These are phyloP conservation scores for Dinomys branickii DNA, from an alignment of 2,113 vertebrate genomes.

Conservation along the genomic window DNA sequence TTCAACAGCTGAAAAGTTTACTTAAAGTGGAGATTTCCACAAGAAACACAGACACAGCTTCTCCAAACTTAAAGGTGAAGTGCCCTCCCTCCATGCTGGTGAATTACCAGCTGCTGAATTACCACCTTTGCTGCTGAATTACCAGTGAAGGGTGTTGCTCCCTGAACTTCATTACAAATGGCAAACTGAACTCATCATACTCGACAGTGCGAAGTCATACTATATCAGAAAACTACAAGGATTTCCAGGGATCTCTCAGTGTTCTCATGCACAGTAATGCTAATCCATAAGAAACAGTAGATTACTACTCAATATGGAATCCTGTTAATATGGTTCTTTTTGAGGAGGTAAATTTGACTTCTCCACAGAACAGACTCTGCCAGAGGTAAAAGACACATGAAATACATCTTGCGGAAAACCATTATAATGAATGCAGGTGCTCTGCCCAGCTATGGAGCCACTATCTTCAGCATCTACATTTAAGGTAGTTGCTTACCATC, in stretches of 20 bases:
- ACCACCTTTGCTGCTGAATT: background rate
- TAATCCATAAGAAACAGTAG: background rate
- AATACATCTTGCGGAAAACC: background rate
- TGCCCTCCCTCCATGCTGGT: background rate
- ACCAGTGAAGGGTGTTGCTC: background rate
- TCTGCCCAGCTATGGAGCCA: background rate
- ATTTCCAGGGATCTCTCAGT: background rate
- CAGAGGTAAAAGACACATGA: background rate
- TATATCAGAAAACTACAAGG: background rate
- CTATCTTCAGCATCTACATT: background rate
- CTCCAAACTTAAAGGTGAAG: background rate
- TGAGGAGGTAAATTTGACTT: background rate
- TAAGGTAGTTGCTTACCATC: background rate
- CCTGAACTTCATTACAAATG: background rate
- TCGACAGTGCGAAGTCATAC: background rate
- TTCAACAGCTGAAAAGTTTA: background rate
- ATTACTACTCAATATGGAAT: background rate
- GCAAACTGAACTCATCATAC: background rate
- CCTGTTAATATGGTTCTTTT: background rate
- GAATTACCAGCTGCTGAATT: too few relatives aligned
- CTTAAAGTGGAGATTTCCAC: background rate
- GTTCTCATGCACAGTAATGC: background rate
- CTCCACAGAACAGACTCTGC: background rate
- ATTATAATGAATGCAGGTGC: background rate
- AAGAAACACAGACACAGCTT: background rate